A percentile compares a stretch with the other conserved stretches of the same genome.
Evolutionary conservation across 2,113 vertebrate species (phyloP).

Genomic region (Ciconia stormi): DNA sequence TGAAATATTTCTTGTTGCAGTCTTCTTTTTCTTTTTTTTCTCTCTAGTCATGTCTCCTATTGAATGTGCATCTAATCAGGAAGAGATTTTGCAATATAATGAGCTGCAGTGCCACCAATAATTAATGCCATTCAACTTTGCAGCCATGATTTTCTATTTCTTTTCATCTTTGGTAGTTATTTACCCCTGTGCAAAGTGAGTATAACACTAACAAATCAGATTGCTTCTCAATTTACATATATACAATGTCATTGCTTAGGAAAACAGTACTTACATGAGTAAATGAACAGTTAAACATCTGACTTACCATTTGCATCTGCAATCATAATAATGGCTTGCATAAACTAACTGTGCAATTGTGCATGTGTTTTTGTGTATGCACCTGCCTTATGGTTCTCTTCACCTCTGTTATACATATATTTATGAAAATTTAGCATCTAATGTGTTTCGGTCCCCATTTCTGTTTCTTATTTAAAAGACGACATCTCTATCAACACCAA

Average conservation of each 20-base stretch:
- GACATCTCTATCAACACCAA: not conserved
- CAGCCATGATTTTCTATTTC: conserved; percentile 24
- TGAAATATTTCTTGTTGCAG: conserved; percentile 7
- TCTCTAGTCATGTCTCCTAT: not conserved
- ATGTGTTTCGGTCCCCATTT: not conserved
- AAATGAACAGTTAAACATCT: conserved; percentile 64
- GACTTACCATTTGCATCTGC: conserved; percentile 56
- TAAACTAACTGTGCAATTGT: conserved; percentile 18
- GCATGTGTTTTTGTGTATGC: not conserved
- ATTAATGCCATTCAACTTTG: conserved; percentile 54
- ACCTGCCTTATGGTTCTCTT: conserved; percentile 16
- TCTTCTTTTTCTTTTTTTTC: fast-evolving
- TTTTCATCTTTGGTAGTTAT: conserved; percentile 48
- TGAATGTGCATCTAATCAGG: not conserved
- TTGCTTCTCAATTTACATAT: conserved; percentile 52
- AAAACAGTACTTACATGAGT: conserved; percentile 57
- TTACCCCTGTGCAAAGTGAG: conserved; percentile 30
- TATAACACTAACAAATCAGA: conserved; percentile 51
- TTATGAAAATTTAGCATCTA: not conserved
- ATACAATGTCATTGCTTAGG: conserved; percentile 34
- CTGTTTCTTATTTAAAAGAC: not conserved
- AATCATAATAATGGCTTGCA: conserved; percentile 39
- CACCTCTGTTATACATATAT: not conserved
- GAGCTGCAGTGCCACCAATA: not conserved
- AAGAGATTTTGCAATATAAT: conserved; percentile 34